phyloP scores from a whole-genome alignment of 2,888 invertebrate genomes.

The Parnassius smintheus region DNA sequence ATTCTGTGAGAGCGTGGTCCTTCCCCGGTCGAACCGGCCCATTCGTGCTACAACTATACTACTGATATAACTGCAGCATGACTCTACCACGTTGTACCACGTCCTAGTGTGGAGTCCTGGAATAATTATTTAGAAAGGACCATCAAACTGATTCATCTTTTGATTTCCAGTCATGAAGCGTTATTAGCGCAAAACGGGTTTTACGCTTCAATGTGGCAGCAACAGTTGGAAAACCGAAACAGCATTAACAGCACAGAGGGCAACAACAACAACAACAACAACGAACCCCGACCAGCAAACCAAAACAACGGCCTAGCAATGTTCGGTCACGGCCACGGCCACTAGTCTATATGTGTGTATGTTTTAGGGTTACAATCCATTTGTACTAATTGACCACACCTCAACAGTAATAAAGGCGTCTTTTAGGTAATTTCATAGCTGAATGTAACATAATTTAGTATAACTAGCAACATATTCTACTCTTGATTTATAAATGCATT shows the following conservation, averaged over 20 bases:
- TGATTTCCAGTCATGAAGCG: conserved; percentile 85
- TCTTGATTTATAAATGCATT: too few species aligned
- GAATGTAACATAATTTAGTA: not conserved
- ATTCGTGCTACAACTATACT: too few species aligned
- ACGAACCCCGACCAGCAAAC: conserved; percentile 28
- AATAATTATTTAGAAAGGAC: too few species aligned
- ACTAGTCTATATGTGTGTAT: conserved; percentile 23
- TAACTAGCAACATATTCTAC: too few species aligned
- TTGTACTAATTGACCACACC: conserved; percentile 2
- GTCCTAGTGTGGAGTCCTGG: too few species aligned
- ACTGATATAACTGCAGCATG: too few species aligned
- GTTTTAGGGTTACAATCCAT: conserved; percentile 21
- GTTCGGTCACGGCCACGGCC: conserved; percentile 45
- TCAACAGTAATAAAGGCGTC: not conserved
- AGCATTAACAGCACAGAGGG: conserved; percentile 39
- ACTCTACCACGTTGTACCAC: too few species aligned
- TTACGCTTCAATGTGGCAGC: conserved; percentile 96
- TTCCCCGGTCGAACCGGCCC: too few species aligned
- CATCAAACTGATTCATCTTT: not conserved
- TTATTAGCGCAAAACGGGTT: conserved; percentile 85
- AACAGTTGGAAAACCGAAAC: conserved; percentile 86
- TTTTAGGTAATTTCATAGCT: not conserved
- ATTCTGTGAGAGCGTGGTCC: too few species aligned
- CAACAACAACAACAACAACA: conserved; percentile 33
- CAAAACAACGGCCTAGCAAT: conserved; percentile 37